Evolutionary conservation across 1,140 invertebrate genomes (phyloP).

Genomic region (Octopus sinensis): DNA sequence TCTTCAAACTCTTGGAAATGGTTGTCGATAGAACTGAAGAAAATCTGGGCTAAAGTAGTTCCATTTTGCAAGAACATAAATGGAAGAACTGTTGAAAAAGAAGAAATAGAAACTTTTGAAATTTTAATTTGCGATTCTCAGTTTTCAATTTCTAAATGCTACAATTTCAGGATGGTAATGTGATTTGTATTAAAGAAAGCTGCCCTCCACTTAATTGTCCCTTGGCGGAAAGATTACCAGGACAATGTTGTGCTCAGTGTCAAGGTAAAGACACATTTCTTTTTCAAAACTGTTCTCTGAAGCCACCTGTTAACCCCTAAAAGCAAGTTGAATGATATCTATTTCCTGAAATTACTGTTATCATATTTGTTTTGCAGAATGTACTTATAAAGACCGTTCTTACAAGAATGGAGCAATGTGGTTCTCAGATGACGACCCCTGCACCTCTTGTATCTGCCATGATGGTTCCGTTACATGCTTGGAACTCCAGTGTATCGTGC

Average conservation of each 20-base stretch:
- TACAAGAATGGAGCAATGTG: constrained; percentile 75
- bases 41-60: too few relatives aligned
- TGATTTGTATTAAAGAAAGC: constrained; percentile 66
- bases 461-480: constrained; percentile 44
- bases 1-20: too few relatives aligned
- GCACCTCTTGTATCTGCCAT: constrained; percentile 69
- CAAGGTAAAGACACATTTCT: constrained; percentile 30
- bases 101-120: neutral
- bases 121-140: neutral
- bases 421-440: constrained; percentile 70
- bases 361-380: constrained; percentile 62
- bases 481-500: constrained; percentile 37
- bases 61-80: too few relatives aligned
- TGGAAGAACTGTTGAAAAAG: too few relatives aligned
- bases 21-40: too few relatives aligned
- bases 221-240: constrained; percentile 33
- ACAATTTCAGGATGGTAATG: constrained; percentile 70
- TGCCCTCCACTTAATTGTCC: constrained; percentile 63
- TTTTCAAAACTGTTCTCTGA: too few relatives aligned
- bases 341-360: neutral
- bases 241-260: constrained; percentile 45
- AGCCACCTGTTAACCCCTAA: too few relatives aligned
- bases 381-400: constrained; percentile 69
- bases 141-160: constrained; percentile 13
- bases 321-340: too few relatives aligned